Conservation (phyloP, 1,140 invertebrate genomes). For the Choristoneura fumiferana region DNA sequence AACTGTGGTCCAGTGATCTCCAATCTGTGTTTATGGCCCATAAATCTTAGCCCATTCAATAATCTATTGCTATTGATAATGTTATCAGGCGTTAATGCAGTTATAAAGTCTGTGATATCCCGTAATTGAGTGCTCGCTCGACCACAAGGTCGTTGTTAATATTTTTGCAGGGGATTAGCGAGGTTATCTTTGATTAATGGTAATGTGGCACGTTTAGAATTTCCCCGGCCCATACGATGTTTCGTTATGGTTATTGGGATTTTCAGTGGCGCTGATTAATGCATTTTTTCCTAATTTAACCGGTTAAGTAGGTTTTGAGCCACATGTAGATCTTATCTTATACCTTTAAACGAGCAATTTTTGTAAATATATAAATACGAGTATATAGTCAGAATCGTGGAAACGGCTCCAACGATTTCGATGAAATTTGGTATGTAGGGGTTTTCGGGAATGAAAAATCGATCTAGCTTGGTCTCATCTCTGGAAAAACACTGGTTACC, state of each 20-base stretch:
- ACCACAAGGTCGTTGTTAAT: neutral
- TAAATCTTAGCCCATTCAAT: constrained; percentile 64
- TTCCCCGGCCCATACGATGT: neutral
- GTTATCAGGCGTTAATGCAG: constrained; percentile 60
- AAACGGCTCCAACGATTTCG: no score
- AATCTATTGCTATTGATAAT: constrained; percentile 63
- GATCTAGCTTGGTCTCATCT: no score
- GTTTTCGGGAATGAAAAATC: no score
- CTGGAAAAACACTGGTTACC: no score
- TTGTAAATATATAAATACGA: no score
- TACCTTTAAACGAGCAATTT: no score
- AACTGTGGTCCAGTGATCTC: constrained; percentile 66
- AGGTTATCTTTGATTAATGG: constrained; percentile 1
- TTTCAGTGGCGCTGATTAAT: neutral
- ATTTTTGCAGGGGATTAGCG: neutral
- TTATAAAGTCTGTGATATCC: constrained; percentile 42
- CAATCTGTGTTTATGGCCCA: constrained; percentile 69
- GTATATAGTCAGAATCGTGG: no score
- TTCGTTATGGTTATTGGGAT: constrained; percentile 8
- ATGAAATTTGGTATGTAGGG: no score
- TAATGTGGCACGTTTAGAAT: no score
- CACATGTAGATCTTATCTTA: no score
- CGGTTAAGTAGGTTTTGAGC: no score
- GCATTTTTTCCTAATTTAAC: neutral
- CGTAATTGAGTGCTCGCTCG: constrained; percentile 34